Base-by-base conservation (phyloP, 1,140 invertebrate genomes). In the Probaryconus sp. region DNA sequence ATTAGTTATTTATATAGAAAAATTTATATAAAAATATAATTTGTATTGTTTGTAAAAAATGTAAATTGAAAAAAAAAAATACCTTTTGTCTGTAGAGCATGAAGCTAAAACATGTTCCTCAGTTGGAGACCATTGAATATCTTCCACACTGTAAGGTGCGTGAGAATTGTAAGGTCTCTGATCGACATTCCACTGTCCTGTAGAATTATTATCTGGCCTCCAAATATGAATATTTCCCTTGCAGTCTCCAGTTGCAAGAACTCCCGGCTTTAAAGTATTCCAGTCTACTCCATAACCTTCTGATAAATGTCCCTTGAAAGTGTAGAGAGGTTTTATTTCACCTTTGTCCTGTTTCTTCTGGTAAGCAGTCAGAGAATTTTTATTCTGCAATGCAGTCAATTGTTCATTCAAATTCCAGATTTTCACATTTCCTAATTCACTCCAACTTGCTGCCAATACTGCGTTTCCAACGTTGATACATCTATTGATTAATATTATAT, bases 51-150 rank as follows among this genome's bases (percentile, higher is more conserved):
- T 17, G 9, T 3, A 26, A 5, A 28, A 35, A 35, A 35, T 3
- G 9, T 35, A 14, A 14, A 35, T 53, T 5, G 14, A 35, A 9
- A 14, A 16, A 0, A 3, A 38, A 21, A 13, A 48, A 28, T 86
- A 91, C 86, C 90, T 94, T 88, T 93, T 95, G 84, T 99, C 98
- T 7, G 97, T 94, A 18, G 97, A 99, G 89, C 97, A 99, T 5
- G 97, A 96, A 33, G 97, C 96, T 69, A 99, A 90, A 1, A 99
- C 96, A 89, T 95, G 93, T 81, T 87, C 90, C 89, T 99, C 98
- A 89, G 93, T 98, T 2, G 97, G 97, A 63, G 97, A 99, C 98
- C 98, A 99, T 80, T 99, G 97, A 60, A 99, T 89, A 88, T 99
- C 98, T 90, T 99, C 98, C 4, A 99, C 96, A 47, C 97, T 99